A percentile compares a stretch with the other conserved stretches of the same genome.
Evolutionary conservation across 2,797 vertebrate species (phyloP).

Genomic region (Oophaga sylvatica): DNA sequence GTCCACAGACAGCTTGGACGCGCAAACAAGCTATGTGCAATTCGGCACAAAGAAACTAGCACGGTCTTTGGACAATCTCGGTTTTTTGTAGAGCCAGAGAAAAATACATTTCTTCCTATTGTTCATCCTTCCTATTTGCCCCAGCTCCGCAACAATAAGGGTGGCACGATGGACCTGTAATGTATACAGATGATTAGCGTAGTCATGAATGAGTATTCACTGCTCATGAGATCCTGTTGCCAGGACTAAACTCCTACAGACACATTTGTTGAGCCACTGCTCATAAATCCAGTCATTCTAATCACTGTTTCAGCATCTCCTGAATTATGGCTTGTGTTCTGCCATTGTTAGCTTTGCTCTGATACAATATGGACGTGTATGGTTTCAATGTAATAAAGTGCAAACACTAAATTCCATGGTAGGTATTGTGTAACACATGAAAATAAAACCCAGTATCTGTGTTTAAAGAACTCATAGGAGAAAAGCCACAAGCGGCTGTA

Average conservation of each 20-base stretch:
- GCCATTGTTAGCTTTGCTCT: neutral
- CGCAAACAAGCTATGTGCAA: no score
- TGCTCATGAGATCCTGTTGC: neutral
- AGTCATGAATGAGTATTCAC: neutral
- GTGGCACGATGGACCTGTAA: neutral
- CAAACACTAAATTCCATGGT: conserved; percentile 39
- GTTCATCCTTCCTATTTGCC: no score
- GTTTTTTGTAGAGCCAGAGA: no score
- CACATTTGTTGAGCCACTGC: neutral
- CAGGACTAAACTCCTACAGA: neutral
- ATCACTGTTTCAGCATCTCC: neutral
- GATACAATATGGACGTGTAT: conserved; percentile 1
- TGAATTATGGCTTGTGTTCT: conserved; percentile 5
- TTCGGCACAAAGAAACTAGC: no score
- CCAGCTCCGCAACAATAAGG: neutral
- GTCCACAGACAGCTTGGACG: no score
- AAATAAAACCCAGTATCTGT: conserved; percentile 46
- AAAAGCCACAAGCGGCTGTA: conserved; percentile 47
- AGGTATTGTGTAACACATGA: conserved; percentile 47
- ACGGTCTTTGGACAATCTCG: no score
- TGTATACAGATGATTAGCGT: neutral
- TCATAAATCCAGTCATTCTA: conserved; percentile 7
- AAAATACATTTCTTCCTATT: no score
- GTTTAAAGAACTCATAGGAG: conserved; percentile 39
- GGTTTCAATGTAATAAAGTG: conserved; percentile 45